phyloP scores from a whole-genome alignment of 2,797 vertebrate genomes.

The Siniperca obscura region DNA sequence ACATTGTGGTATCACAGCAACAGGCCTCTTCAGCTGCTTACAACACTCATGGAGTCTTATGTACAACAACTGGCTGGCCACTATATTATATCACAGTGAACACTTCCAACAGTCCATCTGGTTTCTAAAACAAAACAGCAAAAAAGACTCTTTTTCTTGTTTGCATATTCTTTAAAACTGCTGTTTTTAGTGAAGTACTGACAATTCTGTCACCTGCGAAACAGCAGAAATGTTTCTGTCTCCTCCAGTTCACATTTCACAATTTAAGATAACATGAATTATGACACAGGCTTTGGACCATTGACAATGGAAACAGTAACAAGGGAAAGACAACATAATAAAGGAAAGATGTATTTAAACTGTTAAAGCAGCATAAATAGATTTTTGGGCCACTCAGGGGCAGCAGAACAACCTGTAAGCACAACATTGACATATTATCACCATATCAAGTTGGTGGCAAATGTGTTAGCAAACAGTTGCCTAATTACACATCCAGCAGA shows the following conservation, averaged over 20 bases:
- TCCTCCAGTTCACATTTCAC: neutral
- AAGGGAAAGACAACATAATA: neutral
- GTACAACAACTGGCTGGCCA: slow-evolving; percentile 58
- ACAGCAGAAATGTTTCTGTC: neutral
- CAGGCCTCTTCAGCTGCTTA: slow-evolving; percentile 77
- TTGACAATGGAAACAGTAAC: neutral
- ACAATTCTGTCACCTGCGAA: slow-evolving; percentile 2
- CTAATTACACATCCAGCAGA: too few species aligned
- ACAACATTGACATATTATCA: neutral
- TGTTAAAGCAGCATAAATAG: neutral
- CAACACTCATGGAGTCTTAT: slow-evolving; percentile 65
- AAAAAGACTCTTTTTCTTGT: neutral
- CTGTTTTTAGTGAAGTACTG: neutral
- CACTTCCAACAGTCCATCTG: slow-evolving; percentile 15
- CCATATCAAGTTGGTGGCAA: neutral
- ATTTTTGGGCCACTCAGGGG: neutral
- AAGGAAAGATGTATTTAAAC: neutral
- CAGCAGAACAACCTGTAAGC: neutral
- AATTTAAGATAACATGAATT: slow-evolving; percentile 3
- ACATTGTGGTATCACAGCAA: slow-evolving; percentile 71
- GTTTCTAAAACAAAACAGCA: slow-evolving; percentile 13
- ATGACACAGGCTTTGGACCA: neutral
- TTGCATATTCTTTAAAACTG: neutral
- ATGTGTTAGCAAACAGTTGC: neutral
- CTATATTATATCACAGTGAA: slow-evolving; percentile 28